phyloP scores from a whole-genome alignment of 2,113 vertebrate species.

The Phycodurus eques region DNA sequence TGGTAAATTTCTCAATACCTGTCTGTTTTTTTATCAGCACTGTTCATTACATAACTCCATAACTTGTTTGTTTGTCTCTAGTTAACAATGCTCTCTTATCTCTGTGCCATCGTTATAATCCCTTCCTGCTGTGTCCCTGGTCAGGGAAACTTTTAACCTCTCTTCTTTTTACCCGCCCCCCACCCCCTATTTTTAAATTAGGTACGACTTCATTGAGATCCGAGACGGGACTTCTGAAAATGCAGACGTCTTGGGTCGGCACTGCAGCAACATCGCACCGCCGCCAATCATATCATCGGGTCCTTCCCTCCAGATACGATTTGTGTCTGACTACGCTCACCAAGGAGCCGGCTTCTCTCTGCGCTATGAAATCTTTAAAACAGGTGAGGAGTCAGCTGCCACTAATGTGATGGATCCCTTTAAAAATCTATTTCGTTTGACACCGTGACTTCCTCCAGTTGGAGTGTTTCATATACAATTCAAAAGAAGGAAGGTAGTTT shows the following conservation, averaged over 20 bases:
- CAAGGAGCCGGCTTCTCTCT: slow-evolving; percentile 97
- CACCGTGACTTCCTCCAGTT: not conserved
- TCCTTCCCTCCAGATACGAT: slow-evolving; percentile 86
- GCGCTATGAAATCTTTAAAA: slow-evolving; percentile 97
- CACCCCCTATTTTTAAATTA: slow-evolving; percentile 37
- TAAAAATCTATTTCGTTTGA: not conserved
- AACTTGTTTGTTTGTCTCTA: slow-evolving; percentile 32
- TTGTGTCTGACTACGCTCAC: slow-evolving; percentile 93
- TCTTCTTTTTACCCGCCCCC: not conserved
- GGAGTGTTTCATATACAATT: not conserved
- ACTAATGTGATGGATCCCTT: not conserved
- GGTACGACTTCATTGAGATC: slow-evolving; percentile 97
- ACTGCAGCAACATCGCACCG: slow-evolving; percentile 97
- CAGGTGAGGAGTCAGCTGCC: slow-evolving; percentile 75
- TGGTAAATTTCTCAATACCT: slow-evolving; percentile 42
- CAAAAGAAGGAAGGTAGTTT: no score
- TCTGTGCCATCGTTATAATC: slow-evolving; percentile 11
- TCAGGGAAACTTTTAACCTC: not conserved
- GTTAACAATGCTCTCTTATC: slow-evolving; percentile 3
- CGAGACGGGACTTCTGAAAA: slow-evolving; percentile 85
- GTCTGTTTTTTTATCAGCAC: slow-evolving; percentile 49
- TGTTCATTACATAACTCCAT: slow-evolving; percentile 32
- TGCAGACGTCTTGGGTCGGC: slow-evolving; percentile 89
- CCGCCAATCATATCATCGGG: slow-evolving; percentile 93
- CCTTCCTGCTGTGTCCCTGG: slow-evolving; percentile 2